A percentile compares a stretch with the other conserved stretches of the same genome.
phyloP scores from a whole-genome alignment of 37 sponge, comb jelly and placozoan species.

The Chondrilla cf. caribensis region DNA sequence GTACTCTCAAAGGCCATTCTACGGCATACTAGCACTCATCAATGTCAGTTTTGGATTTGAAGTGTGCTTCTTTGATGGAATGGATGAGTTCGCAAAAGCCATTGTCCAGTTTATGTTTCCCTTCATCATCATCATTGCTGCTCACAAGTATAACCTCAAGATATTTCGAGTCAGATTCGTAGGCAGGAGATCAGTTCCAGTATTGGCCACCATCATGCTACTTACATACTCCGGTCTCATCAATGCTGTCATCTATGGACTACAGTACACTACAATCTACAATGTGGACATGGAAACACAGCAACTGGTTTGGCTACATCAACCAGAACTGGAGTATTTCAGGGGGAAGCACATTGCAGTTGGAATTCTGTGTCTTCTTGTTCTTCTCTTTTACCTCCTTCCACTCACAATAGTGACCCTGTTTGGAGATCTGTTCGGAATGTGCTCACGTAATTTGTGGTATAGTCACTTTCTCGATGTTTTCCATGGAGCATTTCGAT shows the following conservation, averaged over 20 bases:
- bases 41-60: slow-evolving; percentile 47
- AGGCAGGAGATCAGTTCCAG: neutral
- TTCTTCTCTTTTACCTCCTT: neutral
- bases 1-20: neutral
- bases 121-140: slow-evolving; percentile 8
- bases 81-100: slow-evolving; percentile 47
- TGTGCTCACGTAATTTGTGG: neutral
- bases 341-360: slow-evolving; percentile 5
- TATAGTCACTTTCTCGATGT: slow-evolving; percentile 9
- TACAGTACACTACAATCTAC: slow-evolving; percentile 7
- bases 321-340: slow-evolving; percentile 1
- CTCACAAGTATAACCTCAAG: neutral
- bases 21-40: neutral
- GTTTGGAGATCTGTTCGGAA: neutral
- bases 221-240: slow-evolving; percentile 26
- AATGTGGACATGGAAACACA: neutral
- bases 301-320: neutral
- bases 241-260: neutral
- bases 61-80: slow-evolving; percentile 67
- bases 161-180: neutral
- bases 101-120: slow-evolving; percentile 58
- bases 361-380: neutral
- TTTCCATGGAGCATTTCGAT: neutral
- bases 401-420: slow-evolving; percentile 13
- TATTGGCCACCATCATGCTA: slow-evolving; percentile 29